phyloP scores from a whole-genome alignment of 2,113 vertebrate species.

The Onychostruthus taczanowskii region DNA sequence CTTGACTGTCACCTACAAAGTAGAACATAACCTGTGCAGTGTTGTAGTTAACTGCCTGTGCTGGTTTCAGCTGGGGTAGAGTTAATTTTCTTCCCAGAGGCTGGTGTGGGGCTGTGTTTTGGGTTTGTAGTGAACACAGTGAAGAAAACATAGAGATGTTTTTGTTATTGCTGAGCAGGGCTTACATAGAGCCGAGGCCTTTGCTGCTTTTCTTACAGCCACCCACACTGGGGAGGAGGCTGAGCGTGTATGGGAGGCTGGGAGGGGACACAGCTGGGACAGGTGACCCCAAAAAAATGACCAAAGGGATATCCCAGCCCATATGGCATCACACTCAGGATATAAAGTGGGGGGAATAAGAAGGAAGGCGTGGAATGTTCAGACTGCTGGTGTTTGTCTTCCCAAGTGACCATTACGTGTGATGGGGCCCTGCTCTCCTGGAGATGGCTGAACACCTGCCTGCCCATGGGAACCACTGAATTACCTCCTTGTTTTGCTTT shows the following conservation, averaged over 20 bases:
- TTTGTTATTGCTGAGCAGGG: background rate
- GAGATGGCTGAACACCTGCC: background rate
- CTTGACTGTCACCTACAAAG: background rate
- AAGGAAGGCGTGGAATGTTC: background rate
- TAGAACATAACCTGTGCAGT: background rate
- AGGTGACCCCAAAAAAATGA: background rate
- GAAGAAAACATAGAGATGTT: background rate
- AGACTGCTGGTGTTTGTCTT: background rate
- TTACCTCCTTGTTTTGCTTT: background rate
- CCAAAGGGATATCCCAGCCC: background rate
- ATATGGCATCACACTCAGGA: background rate
- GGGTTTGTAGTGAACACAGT: background rate
- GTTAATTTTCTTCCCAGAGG: background rate
- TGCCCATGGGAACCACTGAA: background rate
- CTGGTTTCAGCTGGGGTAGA: background rate
- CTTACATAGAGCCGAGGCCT: background rate
- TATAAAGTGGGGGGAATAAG: background rate
- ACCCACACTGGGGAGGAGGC: background rate
- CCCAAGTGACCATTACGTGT: rapidly evolving
- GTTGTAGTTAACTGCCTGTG: background rate
- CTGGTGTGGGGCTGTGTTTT: background rate
- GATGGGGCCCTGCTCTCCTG: background rate
- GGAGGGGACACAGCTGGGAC: background rate
- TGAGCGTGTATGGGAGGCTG: background rate
- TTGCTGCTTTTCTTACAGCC: background rate